Conservation (phyloP, 2,888 invertebrate species). For the Ischnura elegans region DNA sequence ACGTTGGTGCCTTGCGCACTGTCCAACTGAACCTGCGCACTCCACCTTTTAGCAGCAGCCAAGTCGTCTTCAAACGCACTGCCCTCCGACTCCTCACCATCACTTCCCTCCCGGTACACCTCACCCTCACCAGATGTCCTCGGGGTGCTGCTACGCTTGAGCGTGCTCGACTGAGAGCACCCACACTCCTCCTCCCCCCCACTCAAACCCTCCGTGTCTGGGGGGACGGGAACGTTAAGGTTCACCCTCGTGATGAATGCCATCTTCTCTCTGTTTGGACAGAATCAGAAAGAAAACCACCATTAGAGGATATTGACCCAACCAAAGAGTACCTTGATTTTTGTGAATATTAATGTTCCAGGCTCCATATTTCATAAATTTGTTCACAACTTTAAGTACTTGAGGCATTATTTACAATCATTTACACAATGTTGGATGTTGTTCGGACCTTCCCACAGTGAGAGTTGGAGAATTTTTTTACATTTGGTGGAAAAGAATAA, state of each 20-base stretch:
- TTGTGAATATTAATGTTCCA: no score
- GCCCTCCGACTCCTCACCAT: conserved; percentile 69
- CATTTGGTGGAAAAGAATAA: no score
- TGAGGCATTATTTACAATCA: no score
- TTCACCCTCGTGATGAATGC: conserved; percentile 95
- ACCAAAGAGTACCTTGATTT: no score
- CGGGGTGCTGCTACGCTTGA: conserved; percentile 71
- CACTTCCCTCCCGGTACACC: conserved; percentile 71
- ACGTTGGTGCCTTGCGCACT: conserved; percentile 33
- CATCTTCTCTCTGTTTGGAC: conserved; percentile 93
- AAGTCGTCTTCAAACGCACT: conserved; percentile 72
- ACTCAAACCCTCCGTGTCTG: conserved; percentile 79
- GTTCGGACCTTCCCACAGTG: no score
- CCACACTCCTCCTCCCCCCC: conserved; percentile 69
- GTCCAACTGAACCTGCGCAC: conserved; percentile 73
- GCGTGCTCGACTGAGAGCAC: conserved; percentile 71
- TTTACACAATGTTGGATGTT: no score
- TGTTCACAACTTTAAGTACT: no score
- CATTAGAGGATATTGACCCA: no score
- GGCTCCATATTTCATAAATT: no score
- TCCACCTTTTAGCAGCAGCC: conserved; percentile 75
- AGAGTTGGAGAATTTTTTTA: no score
- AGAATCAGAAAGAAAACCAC: neutral
- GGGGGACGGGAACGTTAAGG: conserved; percentile 87
- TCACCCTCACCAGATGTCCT: conserved; percentile 74